Base-by-base conservation (phyloP, 2,888 invertebrate species). In the Cosmia pyralina region DNA sequence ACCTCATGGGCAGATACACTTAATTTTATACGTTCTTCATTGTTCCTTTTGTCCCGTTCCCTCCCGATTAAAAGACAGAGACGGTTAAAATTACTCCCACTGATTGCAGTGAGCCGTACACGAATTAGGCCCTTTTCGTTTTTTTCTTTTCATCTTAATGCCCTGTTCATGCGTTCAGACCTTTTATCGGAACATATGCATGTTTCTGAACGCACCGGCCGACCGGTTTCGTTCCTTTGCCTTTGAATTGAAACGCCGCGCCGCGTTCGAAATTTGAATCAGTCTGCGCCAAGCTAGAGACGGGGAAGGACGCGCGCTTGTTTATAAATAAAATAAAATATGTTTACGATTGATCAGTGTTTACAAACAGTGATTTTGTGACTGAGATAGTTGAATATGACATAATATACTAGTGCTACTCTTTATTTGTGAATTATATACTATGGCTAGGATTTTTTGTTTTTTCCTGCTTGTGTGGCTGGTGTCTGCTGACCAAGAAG, bases 141-240 rank as follows among this genome's bases (percentile, higher is more conserved):
- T 91, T 92, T 92, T 92, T 92, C 87, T 89, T 92, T 90, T 89
- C 92, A 90, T 92, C 93, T 92, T 95, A 95, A 95, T 94, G 93
- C 93, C 91, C 93, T 93, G 94, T 94, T 95, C 94, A 95, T 94
- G 94, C 93, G 92, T 93, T 92, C 92, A 93, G 93, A 91, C 93
- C 93, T 94, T 95, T 95, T 95, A 95, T 95, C 94, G 92, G 90
- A 94, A 94, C 94, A 95, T 92, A 95, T 95, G 94, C 94, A 93
- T 90, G 93, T 90, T 88, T 91, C 92, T 90, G 93, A 93, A 92
- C 92, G 92, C 92, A 92, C 92, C 92, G 93, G 92, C 92, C 89
- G 89, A 96, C 95, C 95, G 95, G 95, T 95, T 95, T 92, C 91
- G 85, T 90, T 89, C 88, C 91, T 93, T 93, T 92, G 93, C 93